phyloP scores from a whole-genome alignment of 2,888 invertebrate species.

The Agrochola litura region DNA sequence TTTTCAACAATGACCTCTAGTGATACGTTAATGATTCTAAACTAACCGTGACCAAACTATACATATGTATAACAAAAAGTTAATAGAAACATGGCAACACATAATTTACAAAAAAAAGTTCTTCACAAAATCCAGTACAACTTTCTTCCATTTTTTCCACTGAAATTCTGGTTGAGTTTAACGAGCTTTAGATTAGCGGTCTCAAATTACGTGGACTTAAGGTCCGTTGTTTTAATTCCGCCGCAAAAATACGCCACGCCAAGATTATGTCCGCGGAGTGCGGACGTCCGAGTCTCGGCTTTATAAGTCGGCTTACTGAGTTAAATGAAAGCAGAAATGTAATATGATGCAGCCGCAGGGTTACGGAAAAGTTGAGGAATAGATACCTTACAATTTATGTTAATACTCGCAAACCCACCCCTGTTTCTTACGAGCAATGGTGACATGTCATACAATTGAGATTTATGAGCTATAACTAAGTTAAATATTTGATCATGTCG shows the following conservation, averaged over 20 bases:
- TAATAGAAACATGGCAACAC: background rate
- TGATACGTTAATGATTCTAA: background rate
- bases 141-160: background rate
- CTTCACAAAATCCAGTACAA: background rate
- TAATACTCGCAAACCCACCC: background rate
- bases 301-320: slow-evolving; percentile 51
- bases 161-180: slow-evolving; percentile 26
- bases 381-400: background rate
- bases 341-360: slow-evolving; percentile 10
- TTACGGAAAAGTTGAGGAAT: background rate
- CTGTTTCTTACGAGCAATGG: background rate
- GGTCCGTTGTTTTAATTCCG: slow-evolving; percentile 49
- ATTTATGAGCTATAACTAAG: no score
- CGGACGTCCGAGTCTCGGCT: slow-evolving; percentile 35
- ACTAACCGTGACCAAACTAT: no score
- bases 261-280: slow-evolving; percentile 46
- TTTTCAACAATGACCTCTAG: background rate
- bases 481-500: no score
- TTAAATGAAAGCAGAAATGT: slow-evolving; percentile 38
- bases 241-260: slow-evolving; percentile 53
- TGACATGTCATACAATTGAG: background rate
- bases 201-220: slow-evolving; percentile 58
- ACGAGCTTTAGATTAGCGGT: slow-evolving; percentile 51
- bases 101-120: background rate
- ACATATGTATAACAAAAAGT: background rate